phyloP scores from a whole-genome alignment of 2,888 invertebrate species.

The Callosobruchus maculatus region DNA sequence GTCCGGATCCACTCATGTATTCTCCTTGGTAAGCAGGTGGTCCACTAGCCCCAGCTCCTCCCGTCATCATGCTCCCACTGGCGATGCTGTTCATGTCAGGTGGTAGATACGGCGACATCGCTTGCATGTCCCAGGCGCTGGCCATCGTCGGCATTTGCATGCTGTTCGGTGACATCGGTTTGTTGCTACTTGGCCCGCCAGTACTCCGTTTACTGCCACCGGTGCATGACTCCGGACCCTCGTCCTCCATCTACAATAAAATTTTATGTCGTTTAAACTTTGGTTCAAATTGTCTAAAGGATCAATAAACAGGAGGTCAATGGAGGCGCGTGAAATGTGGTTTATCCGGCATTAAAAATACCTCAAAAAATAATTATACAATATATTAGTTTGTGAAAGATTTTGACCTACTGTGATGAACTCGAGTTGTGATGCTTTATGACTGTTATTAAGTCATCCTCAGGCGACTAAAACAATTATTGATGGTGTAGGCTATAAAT shows the following conservation, averaged over 20 bases:
- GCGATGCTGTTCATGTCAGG: conserved; percentile 92
- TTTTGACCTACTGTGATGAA: too few relatives aligned
- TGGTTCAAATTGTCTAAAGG: too few relatives aligned
- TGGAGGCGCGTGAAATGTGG: too few relatives aligned
- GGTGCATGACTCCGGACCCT: conserved; percentile 59
- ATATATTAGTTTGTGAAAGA: too few relatives aligned
- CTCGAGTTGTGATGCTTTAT: too few relatives aligned
- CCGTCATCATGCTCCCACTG: conserved; percentile 81
- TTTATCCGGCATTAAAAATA: too few relatives aligned
- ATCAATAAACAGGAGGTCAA: too few relatives aligned
- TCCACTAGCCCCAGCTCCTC: conserved; percentile 23
- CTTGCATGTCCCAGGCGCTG: conserved; percentile 89
- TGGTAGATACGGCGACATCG: conserved; percentile 85
- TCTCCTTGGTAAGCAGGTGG: conserved; percentile 53
- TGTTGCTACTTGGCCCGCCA: conserved; percentile 49
- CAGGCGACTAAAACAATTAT: too few relatives aligned
- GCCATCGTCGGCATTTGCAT: conserved; percentile 88
- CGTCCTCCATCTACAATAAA: conserved; percentile 62
- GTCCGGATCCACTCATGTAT: conserved; percentile 65
- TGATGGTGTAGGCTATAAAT: too few relatives aligned
- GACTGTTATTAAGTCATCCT: too few relatives aligned
- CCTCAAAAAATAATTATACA: too few relatives aligned
- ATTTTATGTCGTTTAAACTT: too few relatives aligned
- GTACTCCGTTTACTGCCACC: conserved; percentile 50
- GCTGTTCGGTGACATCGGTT: conserved; percentile 91